These are phyloP conservation scores for Oligia fasciuncula DNA, from an alignment of 2,888 invertebrate species.

Conservation along the genomic window DNA sequence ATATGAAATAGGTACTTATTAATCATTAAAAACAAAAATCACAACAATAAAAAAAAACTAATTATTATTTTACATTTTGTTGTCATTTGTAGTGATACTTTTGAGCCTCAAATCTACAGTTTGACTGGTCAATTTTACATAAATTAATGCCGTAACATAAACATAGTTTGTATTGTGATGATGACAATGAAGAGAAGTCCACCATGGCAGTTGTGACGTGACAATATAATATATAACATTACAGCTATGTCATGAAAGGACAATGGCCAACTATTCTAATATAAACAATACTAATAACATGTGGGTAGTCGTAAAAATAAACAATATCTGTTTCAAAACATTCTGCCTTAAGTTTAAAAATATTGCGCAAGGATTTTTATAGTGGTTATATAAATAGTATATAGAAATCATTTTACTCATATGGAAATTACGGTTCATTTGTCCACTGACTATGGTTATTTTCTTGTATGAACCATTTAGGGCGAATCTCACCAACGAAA, in stretches of 20 bases:
- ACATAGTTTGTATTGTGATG: constrained; percentile 57
- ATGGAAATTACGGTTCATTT: background rate
- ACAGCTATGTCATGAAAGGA: constrained; percentile 34
- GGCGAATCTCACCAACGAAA: background rate
- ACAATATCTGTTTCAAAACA: constrained; percentile 48
- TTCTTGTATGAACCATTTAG: background rate
- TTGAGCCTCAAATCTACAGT: constrained; percentile 49
- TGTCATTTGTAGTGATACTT: constrained; percentile 20
- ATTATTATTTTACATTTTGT: constrained; percentile 23
- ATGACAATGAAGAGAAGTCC: constrained; percentile 26
- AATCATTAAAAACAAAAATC: constrained; percentile 22
- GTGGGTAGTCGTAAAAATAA: constrained; percentile 36
- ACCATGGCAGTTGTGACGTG: constrained; percentile 20
- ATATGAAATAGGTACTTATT: constrained; percentile 26
- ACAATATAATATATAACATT: constrained; percentile 33
- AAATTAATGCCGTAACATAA: constrained; percentile 10
- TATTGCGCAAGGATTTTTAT: constrained; percentile 19
- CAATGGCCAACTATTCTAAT: constrained; percentile 49
- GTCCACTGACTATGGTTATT: background rate
- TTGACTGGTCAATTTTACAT: constrained; percentile 22
- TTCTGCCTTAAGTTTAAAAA: constrained; percentile 13
- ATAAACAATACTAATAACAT: constrained; percentile 36
- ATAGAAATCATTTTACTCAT: background rate
- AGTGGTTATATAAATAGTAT: background rate
- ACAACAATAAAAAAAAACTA: constrained; percentile 38